Conservation (phyloP, 1,140 invertebrate species). For the Scaptomyza montana region DNA sequence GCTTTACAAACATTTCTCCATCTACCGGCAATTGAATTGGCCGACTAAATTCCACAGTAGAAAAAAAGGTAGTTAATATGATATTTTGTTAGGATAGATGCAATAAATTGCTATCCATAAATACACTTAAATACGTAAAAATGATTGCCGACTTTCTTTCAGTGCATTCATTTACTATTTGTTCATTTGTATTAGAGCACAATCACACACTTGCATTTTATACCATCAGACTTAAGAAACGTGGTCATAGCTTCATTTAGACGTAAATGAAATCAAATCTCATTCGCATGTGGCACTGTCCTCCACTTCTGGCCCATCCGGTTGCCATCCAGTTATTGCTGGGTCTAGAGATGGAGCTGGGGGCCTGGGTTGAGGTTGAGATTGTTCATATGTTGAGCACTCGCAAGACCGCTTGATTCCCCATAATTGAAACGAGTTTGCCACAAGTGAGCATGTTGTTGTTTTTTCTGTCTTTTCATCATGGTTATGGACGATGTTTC, state of each 20-base stretch:
- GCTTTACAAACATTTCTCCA: slow-evolving; percentile 16
- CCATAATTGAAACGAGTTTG: slow-evolving; percentile 80
- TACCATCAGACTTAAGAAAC: slow-evolving; percentile 55
- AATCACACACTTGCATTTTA: slow-evolving; percentile 41
- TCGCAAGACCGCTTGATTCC: slow-evolving; percentile 50
- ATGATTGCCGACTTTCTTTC: slow-evolving; percentile 1
- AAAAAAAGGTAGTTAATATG: slow-evolving; percentile 3
- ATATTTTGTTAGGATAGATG: no score
- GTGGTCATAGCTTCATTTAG: slow-evolving; percentile 72
- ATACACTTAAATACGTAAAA: no score
- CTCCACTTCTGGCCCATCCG: slow-evolving; percentile 53
- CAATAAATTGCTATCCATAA: no score
- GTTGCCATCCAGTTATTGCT: slow-evolving; percentile 22
- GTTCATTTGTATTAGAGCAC: slow-evolving; percentile 1
- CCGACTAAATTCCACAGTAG: background rate
- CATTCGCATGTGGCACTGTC: slow-evolving; percentile 63
- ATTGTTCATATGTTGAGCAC: slow-evolving; percentile 42
- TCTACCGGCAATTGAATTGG: background rate
- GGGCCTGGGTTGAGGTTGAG: slow-evolving; percentile 8
- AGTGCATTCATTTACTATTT: slow-evolving; percentile 28
- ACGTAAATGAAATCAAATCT: slow-evolving; percentile 75
- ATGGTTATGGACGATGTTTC: slow-evolving; percentile 61
- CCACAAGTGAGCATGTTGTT: slow-evolving; percentile 76
- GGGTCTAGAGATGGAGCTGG: background rate
- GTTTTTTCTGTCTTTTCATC: slow-evolving; percentile 48